Percentiles rank a stretch among this genome's conserved stretches.
These are phyloP conservation scores for Paragorgia papillata DNA, from an alignment of 92 coral and sea anemone genomes.

Conservation along the genomic window DNA sequence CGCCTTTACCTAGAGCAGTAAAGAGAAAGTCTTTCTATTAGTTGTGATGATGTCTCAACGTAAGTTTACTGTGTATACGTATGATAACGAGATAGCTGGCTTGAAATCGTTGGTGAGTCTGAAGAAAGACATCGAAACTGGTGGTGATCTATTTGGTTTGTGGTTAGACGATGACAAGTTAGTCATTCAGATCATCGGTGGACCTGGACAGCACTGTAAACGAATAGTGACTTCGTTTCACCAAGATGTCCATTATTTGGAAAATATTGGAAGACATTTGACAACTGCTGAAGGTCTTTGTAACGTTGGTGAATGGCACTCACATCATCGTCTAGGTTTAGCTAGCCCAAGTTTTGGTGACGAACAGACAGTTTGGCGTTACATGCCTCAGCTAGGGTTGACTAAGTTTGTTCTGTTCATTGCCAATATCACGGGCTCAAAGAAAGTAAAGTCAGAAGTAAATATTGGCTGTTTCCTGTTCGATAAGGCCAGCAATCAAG, in stretches of 20 bases:
- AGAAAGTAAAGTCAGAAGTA: not conserved
- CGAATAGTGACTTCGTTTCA: conserved; percentile 61
- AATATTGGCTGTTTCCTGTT: conserved; percentile 67
- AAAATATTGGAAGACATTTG: conserved; percentile 62
- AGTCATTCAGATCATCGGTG: conserved; percentile 68
- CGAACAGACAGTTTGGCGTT: conserved; percentile 60
- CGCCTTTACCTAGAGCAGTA: too few relatives aligned
- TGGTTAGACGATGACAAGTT: conserved; percentile 69
- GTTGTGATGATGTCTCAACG: not conserved
- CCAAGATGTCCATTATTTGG: conserved; percentile 74
- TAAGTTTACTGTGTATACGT: conserved; percentile 40
- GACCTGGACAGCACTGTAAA: conserved; percentile 73
- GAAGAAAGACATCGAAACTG: conserved; percentile 70
- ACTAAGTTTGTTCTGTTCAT: conserved; percentile 73
- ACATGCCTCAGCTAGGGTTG: conserved; percentile 59
- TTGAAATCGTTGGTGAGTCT: conserved; percentile 62
- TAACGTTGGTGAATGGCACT: conserved; percentile 94
- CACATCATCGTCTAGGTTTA: conserved; percentile 74
- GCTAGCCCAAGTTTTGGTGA: conserved; percentile 73
- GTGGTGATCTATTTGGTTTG: conserved; percentile 86
- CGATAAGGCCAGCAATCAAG: conserved; percentile 1
- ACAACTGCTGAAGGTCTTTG: conserved; percentile 65
- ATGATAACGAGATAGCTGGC: conserved; percentile 53
- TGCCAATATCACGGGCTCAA: conserved; percentile 56
- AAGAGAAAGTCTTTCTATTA: not conserved